Evolutionary conservation across 2,888 invertebrate species (phyloP).

Genomic region (Ochlodes sylvanus): DNA sequence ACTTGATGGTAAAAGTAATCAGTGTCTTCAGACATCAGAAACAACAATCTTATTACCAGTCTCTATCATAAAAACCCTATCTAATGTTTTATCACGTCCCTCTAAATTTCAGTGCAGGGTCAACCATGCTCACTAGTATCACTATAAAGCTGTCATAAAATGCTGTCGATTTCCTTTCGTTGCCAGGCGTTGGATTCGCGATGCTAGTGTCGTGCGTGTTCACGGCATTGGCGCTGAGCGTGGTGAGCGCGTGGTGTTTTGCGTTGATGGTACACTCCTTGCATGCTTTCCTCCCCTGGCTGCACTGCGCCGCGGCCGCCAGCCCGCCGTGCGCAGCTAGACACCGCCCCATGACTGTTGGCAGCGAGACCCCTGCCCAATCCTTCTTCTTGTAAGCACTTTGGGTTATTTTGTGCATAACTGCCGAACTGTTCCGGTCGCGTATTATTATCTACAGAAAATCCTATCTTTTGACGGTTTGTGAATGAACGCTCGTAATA

Average conservation of each 20-base stretch:
- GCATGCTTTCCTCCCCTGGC: constrained; percentile 77
- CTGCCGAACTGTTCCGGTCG: too few relatives aligned
- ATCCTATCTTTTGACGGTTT: too few relatives aligned
- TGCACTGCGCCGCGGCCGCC: constrained; percentile 73
- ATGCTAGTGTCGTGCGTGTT: constrained; percentile 66
- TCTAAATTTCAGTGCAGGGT: too few relatives aligned
- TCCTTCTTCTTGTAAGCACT: constrained; percentile 73
- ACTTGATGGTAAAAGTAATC: too few relatives aligned
- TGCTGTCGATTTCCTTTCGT: neutral
- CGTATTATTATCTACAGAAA: too few relatives aligned
- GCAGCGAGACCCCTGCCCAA: constrained; percentile 70
- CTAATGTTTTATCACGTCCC: too few relatives aligned
- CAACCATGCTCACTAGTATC: too few relatives aligned
- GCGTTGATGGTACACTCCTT: constrained; percentile 70
- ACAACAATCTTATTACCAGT: too few relatives aligned
- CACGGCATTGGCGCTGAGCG: constrained; percentile 64
- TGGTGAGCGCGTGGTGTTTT: constrained; percentile 69
- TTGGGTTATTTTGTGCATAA: neutral
- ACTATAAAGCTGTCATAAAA: too few relatives aligned
- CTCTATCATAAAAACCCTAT: too few relatives aligned
- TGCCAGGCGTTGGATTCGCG: constrained; percentile 69
- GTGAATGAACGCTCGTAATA: too few relatives aligned
- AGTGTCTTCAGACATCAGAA: too few relatives aligned
- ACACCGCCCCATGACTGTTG: constrained; percentile 64
- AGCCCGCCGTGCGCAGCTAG: constrained; percentile 71